Percentiles rank a stretch among this genome's conserved stretches.
phyloP scores from a whole-genome alignment of 53 echinoderm and acorn worm species.

The Zoroaster sp. region DNA sequence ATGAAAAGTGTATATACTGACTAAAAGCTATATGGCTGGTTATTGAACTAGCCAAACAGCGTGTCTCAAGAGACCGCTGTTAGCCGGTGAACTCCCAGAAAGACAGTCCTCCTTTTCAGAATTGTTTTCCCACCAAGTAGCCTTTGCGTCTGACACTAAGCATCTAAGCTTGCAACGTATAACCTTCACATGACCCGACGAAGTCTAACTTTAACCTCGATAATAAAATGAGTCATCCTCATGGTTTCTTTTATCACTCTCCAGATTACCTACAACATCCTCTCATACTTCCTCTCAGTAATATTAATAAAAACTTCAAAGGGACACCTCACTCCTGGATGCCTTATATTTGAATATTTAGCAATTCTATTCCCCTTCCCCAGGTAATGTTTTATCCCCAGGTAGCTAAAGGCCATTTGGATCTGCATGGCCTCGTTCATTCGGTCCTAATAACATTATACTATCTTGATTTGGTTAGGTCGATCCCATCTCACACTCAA shows the following conservation, averaged over 20 bases:
- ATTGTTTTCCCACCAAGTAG: no score
- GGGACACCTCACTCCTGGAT: background rate
- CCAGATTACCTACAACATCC: conserved; percentile 2
- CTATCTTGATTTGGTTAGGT: no score
- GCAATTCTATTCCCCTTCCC: background rate
- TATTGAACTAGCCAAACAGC: no score
- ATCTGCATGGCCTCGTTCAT: background rate
- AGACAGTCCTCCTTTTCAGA: no score
- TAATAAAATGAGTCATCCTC: conserved; percentile 8
- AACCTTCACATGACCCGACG: background rate
- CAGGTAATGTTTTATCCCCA: background rate
- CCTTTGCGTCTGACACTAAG: no score
- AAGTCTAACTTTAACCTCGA: background rate
- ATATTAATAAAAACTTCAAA: background rate
- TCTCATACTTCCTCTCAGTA: background rate
- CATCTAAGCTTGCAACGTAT: background rate
- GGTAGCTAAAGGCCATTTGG: background rate
- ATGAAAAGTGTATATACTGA: no score
- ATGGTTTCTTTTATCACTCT: background rate
- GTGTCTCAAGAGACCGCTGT: no score
- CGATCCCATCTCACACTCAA: no score
- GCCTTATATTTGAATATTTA: background rate
- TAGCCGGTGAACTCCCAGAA: no score
- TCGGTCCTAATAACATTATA: background rate
- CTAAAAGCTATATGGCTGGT: no score